A percentile compares a stretch with the other conserved stretches of the same genome.
These are phyloP conservation scores for Paralichthys olivaceus DNA, from an alignment of 2,113 vertebrate genomes.

Conservation along the genomic window DNA sequence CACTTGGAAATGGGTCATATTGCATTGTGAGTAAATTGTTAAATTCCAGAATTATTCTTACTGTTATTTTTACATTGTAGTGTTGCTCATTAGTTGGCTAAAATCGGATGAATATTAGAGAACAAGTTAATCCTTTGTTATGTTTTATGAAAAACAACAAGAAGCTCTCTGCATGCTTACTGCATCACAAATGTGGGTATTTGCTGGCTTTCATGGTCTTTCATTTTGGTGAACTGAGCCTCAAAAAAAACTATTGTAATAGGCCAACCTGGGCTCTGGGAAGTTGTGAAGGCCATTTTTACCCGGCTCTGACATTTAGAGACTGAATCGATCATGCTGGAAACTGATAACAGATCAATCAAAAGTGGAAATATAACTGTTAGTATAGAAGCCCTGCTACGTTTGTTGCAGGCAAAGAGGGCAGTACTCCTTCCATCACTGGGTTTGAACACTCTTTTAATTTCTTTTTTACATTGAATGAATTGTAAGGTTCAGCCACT, in stretches of 20 bases:
- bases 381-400: not conserved
- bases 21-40: no score
- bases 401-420: not conserved
- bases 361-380: not conserved
- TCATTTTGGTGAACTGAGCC: not conserved
- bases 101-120: not conserved
- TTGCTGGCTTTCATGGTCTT: not conserved
- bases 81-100: not conserved
- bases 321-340: not conserved
- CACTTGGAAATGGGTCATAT: no score
- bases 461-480: not conserved
- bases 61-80: not conserved
- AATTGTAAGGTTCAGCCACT: not conserved
- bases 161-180: no score
- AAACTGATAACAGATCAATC: not conserved
- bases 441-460: not conserved
- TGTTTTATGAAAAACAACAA: not conserved
- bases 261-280: not conserved
- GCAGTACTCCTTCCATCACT: not conserved
- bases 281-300: not conserved
- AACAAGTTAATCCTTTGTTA: not conserved
- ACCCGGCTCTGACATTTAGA: not conserved
- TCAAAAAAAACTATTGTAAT: not conserved
- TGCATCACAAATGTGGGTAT: not conserved
- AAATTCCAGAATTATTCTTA: no score